Base-by-base conservation (phyloP, 2,797 vertebrate species). In the Apodemus agrarius region DNA sequence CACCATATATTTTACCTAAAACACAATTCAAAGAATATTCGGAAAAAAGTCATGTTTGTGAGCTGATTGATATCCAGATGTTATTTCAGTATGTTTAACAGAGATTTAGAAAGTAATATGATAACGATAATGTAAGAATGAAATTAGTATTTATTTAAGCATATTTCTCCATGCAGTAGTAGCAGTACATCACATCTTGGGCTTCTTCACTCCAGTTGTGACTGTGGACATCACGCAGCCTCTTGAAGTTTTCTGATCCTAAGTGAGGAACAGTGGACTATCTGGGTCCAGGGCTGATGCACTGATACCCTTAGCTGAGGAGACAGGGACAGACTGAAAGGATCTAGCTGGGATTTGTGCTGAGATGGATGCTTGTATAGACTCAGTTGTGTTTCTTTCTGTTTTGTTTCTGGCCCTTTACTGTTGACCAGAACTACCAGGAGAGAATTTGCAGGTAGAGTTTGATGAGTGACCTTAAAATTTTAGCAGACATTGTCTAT, bases 401-500 rank as follows among this genome's bases (percentile, higher is more conserved):
- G 16, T 90, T 74, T 54, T 43, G 43, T 43, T 43, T 43, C 49
- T 40, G 37, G 11, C 65, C 69, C 43, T 86, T 93, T 84, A 74
- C 26, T 78, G 22, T 2, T 95, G 46, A 78, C 54, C 34, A 52
- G 74, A 96, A 89, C 88, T 49, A 89, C 57, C n/a, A 76, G 84
- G 22, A 82, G 22, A 85, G 40, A 14, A 89, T 40, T 34, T 82
- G 74, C 24, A 21, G n/a, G 17, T 83, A 69, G 59, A 89, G 85
- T 89, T 54, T 79, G 29, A 26, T 40, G 79, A 86, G 84, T 82
- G 90, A 92, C 40, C n/a, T 57, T 93, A 79, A 52, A 57, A 61
- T 69, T 82, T 78, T 90, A 89, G 93, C 37, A 92, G 69, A 94
- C 90, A 81, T n/a, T 75, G 96, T 84, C 54, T 52, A 59, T 63